These are phyloP conservation scores for Bradypodion pumilum DNA, from an alignment of 2,797 vertebrate genomes.

Conservation along the genomic window DNA sequence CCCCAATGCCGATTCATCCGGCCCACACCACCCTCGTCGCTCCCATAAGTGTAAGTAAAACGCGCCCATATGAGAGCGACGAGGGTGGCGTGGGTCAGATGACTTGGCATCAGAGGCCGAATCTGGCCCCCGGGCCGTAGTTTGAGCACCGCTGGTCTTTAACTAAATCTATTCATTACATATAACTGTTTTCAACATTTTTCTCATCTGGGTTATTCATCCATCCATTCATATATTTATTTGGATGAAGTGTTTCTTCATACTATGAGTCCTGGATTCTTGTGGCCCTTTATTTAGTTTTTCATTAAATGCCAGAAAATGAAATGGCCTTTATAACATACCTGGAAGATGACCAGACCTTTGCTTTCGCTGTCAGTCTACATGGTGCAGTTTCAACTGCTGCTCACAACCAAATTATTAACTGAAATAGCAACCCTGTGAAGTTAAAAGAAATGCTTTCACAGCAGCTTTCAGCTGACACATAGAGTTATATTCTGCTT, in stretches of 20 bases:
- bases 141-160: no score
- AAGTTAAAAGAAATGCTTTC: constrained; percentile 50
- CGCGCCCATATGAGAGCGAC: no score
- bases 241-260: not conserved
- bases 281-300: constrained; percentile 23
- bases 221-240: not conserved
- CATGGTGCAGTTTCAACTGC: constrained; percentile 12
- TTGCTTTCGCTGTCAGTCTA: constrained; percentile 43
- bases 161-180: not conserved
- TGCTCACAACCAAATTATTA: constrained; percentile 56
- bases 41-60: no score
- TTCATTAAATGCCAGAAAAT: constrained; percentile 47
- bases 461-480: constrained; percentile 20
- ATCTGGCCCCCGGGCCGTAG: no score
- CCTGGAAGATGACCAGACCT: constrained; percentile 58
- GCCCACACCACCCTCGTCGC: no score
- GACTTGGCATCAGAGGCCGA: no score
- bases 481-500: constrained; percentile 25
- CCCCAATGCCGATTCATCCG: no score
- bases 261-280: constrained; percentile 30
- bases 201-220: not conserved
- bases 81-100: no score
- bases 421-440: constrained; percentile 46
- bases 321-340: constrained; percentile 35
- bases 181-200: not conserved